phyloP scores from a whole-genome alignment of 2,888 invertebrate species.

The Ennomos fuscantarius region DNA sequence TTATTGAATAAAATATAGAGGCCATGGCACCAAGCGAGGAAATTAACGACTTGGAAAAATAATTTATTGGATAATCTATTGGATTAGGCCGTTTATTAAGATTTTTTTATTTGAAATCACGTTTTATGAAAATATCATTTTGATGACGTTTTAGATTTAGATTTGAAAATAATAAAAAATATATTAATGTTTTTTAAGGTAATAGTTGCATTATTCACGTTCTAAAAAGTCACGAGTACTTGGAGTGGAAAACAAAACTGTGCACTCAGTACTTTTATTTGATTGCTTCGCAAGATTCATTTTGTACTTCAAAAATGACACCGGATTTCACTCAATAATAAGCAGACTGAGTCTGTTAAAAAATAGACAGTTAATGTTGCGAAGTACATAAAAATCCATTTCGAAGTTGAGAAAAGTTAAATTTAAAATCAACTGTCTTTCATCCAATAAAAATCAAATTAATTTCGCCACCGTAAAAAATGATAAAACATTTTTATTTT shows the following conservation, averaged over 20 bases:
- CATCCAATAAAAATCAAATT: constrained; percentile 74
- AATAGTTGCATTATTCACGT: too few species aligned
- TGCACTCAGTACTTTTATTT: too few species aligned
- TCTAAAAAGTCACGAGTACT: too few species aligned
- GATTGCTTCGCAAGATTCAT: not conserved
- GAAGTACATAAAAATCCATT: constrained; percentile 71
- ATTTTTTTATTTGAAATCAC: too few species aligned
- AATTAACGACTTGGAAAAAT: constrained; percentile 28
- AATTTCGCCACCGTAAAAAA: constrained; percentile 74
- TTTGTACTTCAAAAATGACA: constrained; percentile 12
- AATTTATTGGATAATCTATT: constrained; percentile 29
- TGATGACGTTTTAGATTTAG: too few species aligned
- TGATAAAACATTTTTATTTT: constrained; percentile 65
- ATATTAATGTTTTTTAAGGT: too few species aligned
- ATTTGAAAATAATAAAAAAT: too few species aligned
- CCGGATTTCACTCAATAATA: constrained; percentile 14
- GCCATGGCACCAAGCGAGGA: constrained; percentile 31
- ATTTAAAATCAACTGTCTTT: constrained; percentile 75
- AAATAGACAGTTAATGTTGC: constrained; percentile 67
- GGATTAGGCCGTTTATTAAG: too few species aligned
- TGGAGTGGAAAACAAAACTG: too few species aligned
- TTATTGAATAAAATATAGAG: constrained; percentile 44
- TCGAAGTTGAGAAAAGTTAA: constrained; percentile 69
- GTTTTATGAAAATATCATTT: too few species aligned
- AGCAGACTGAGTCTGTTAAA: constrained; percentile 50